A percentile compares a stretch with the other conserved stretches of the same genome.
phyloP scores from a whole-genome alignment of 2,888 invertebrate genomes.

The Oxystoma pomonae region DNA sequence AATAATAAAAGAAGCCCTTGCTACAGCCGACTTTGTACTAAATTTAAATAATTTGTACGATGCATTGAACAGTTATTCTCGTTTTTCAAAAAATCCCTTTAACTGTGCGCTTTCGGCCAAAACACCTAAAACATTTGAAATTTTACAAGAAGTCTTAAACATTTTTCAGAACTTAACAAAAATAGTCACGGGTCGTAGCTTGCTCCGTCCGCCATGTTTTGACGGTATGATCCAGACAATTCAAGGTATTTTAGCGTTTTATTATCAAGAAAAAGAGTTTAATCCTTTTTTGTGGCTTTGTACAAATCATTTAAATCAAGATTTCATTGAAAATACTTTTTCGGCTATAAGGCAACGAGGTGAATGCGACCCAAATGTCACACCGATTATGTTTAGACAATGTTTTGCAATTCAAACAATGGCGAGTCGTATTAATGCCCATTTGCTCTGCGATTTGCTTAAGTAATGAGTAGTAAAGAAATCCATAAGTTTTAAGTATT shows the following conservation, averaged over 20 bases:
- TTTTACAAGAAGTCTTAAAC: neutral
- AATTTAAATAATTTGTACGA: too few species aligned
- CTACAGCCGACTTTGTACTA: too few species aligned
- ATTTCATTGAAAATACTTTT: too few species aligned
- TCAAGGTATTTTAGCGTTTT: neutral
- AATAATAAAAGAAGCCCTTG: neutral
- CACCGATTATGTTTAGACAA: neutral
- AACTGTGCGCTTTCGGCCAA: neutral
- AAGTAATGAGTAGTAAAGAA: too few species aligned
- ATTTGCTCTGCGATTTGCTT: too few species aligned
- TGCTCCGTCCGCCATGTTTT: neutral
- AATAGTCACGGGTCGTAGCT: neutral
- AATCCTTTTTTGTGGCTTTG: neutral
- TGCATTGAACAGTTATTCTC: too few species aligned
- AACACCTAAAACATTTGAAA: neutral
- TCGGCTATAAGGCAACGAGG: too few species aligned
- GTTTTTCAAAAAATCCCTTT: neutral
- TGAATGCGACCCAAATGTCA: neutral
- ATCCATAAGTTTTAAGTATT: too few species aligned
- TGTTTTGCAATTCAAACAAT: neutral
- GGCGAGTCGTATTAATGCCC: neutral
- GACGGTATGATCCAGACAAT: neutral
- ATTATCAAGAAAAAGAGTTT: neutral
- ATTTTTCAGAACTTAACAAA: neutral
- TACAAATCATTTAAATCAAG: too few species aligned